phyloP scores from a whole-genome alignment of 2,888 invertebrate species.

The Meta bourneti region DNA sequence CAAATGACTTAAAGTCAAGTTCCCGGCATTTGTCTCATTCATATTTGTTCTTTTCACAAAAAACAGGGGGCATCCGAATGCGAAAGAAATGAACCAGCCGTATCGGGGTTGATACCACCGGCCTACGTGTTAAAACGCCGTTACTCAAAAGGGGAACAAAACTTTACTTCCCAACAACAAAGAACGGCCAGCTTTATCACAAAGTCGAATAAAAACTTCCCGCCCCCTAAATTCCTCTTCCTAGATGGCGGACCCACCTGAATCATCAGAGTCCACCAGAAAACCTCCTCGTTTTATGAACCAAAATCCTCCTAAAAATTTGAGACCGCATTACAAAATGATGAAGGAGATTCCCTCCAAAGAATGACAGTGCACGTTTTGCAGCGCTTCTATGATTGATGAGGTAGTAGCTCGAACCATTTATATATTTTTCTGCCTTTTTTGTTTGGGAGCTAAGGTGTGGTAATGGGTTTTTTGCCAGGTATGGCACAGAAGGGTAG shows the following conservation, averaged over 20 bases:
- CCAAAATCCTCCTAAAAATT: slow-evolving; percentile 30
- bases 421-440: slow-evolving; percentile 49
- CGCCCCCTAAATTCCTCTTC: slow-evolving; percentile 7
- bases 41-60: no score
- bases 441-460: slow-evolving; percentile 32
- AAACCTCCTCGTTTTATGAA: slow-evolving; percentile 17
- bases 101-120: no score
- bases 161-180: neutral
- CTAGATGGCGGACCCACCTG: neutral
- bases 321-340: slow-evolving; percentile 61
- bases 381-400: slow-evolving; percentile 47
- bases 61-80: no score
- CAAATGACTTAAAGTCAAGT: no score
- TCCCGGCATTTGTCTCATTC: no score
- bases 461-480: slow-evolving; percentile 48
- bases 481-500: slow-evolving; percentile 7
- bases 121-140: neutral
- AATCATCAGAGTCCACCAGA: slow-evolving; percentile 6
- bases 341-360: slow-evolving; percentile 13
- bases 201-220: slow-evolving; percentile 37
- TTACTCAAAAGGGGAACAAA: neutral
- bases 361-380: slow-evolving; percentile 49
- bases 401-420: slow-evolving; percentile 41
- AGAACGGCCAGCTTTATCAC: neutral
- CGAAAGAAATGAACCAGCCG: no score